A percentile compares a stretch with the other conserved stretches of the same genome.
phyloP scores from a whole-genome alignment of 1,140 invertebrate species.

The Polypedilum vanderplanki region DNA sequence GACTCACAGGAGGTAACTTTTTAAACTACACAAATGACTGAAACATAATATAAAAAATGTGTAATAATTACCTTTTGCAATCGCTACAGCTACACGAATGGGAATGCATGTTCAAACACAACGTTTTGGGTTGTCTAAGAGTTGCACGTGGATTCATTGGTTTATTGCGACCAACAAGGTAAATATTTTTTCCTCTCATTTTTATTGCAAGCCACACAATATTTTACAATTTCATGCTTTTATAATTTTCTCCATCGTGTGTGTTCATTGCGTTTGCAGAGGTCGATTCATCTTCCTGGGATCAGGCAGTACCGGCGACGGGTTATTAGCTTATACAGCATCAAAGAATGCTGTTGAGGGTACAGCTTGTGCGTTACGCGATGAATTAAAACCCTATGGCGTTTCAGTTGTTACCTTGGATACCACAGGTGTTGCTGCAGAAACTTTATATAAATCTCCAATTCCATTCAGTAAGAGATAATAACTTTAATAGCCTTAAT shows the following conservation, averaged over 20 bases:
- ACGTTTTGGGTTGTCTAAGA: conserved; percentile 65
- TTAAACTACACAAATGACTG: background rate
- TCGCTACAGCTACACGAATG: conserved; percentile 56
- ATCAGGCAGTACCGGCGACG: conserved; percentile 45
- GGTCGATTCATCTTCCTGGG: conserved; percentile 57
- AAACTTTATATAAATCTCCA: conserved; percentile 53
- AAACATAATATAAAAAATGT: background rate
- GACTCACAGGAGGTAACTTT: conserved; percentile 53
- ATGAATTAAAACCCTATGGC: conserved; percentile 58
- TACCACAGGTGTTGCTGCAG: conserved; percentile 58
- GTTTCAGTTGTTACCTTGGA: conserved; percentile 69
- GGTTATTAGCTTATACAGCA: conserved; percentile 59
- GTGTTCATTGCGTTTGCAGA: conserved; percentile 40
- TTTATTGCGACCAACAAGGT: conserved; percentile 47
- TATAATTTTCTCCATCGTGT: no score
- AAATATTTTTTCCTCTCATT: background rate
- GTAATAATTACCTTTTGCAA: background rate
- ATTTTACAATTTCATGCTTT: background rate
- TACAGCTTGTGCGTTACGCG: conserved; percentile 59
- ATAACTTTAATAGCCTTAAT: background rate
- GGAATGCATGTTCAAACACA: conserved; percentile 68
- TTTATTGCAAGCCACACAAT: background rate
- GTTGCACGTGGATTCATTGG: conserved; percentile 67
- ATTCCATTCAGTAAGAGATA: conserved; percentile 47
- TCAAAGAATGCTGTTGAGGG: conserved; percentile 64